Conservation (phyloP, 1,140 invertebrate species). For the Argopecten irradians region DNA sequence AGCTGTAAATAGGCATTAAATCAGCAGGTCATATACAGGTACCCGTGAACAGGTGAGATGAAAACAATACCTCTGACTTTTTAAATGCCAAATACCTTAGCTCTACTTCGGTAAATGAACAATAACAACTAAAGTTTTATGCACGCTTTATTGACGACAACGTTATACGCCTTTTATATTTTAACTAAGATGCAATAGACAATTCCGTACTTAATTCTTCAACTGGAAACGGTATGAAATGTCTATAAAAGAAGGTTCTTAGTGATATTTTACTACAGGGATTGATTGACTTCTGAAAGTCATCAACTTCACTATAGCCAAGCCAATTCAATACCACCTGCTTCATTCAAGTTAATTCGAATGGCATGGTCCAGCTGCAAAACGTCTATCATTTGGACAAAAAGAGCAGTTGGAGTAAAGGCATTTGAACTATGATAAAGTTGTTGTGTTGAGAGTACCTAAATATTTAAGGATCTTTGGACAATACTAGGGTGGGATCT, state of each 20-base stretch:
- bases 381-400: too few species aligned
- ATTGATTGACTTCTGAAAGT: too few species aligned
- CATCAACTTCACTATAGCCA: too few species aligned
- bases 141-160: neutral
- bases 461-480: neutral
- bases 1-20: neutral
- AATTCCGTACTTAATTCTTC: too few species aligned
- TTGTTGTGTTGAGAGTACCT: neutral
- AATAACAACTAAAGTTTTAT: neutral
- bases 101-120: neutral
- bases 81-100: neutral
- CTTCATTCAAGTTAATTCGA: too few species aligned
- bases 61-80: conserved; percentile 7
- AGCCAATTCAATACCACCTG: too few species aligned
- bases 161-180: neutral
- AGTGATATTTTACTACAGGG: too few species aligned
- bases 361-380: too few species aligned
- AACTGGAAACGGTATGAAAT: too few species aligned
- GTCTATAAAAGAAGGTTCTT: too few species aligned
- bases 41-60: neutral
- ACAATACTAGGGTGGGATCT: neutral
- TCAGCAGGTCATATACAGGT: neutral
- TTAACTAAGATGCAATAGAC: neutral
- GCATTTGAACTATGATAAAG: neutral
- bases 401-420: neutral